Evolutionary conservation across 1,140 invertebrate species (phyloP).

Genomic region (Colletes gigas): DNA sequence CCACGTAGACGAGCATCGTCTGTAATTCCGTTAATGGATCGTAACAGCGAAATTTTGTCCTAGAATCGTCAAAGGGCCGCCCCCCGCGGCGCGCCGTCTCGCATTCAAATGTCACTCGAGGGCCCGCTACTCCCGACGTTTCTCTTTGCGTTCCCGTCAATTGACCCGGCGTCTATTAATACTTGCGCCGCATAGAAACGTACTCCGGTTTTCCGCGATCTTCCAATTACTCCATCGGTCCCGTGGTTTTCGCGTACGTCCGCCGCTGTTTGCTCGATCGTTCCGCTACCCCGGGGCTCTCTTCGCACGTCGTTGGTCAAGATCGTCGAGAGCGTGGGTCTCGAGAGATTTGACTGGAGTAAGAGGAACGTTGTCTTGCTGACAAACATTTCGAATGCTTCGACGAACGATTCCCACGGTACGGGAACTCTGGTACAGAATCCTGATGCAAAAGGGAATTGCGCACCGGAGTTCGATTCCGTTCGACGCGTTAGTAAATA

Average conservation of each 20-base stretch:
- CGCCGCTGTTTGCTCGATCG: neutral
- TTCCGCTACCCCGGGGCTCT: neutral
- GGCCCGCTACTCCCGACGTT: neutral
- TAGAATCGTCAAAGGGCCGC: constrained; percentile 22
- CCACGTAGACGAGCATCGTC: constrained; percentile 20
- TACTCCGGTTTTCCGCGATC: too few relatives aligned
- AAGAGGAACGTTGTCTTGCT: neutral
- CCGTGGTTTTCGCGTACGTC: neutral
- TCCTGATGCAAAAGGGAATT: too few relatives aligned
- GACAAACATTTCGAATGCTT: neutral
- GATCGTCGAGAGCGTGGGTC: neutral
- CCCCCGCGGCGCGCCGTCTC: neutral
- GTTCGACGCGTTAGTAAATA: too few relatives aligned
- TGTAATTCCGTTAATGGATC: constrained; percentile 38
- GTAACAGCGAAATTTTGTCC: constrained; percentile 27
- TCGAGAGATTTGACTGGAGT: neutral
- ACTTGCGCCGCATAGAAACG: constrained; percentile 6
- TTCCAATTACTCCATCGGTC: constrained; percentile 8
- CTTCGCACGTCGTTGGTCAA: neutral
- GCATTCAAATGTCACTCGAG: constrained; percentile 25
- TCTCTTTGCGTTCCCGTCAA: constrained; percentile 16
- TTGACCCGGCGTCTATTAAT: constrained; percentile 25
- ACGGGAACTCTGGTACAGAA: neutral
- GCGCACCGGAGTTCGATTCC: too few relatives aligned
- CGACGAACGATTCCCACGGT: neutral